Evolutionary conservation across 2,113 vertebrate species (phyloP).

Genomic region (Ophthalmolycus amberensis): DNA sequence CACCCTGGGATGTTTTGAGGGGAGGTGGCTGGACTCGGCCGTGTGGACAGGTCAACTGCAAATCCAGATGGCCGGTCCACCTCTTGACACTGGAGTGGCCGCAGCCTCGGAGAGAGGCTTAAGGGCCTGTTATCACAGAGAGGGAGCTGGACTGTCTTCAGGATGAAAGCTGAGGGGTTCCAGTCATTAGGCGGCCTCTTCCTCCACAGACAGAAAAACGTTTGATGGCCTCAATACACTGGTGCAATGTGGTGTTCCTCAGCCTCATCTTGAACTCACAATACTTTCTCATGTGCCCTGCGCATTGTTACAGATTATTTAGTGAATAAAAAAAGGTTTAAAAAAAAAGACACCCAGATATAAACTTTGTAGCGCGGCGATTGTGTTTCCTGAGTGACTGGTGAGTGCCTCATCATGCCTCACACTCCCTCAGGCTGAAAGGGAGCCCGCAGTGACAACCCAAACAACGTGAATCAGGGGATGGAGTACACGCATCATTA

Average conservation of each 20-base stretch:
- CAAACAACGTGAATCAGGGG: conserved; percentile 57
- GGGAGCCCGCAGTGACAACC: conserved; percentile 45
- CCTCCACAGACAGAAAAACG: not conserved
- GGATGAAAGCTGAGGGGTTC: not conserved
- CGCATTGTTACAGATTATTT: conserved; percentile 4
- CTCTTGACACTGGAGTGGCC: conserved; percentile 48
- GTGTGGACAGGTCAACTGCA: conserved; percentile 19
- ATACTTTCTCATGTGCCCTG: not conserved
- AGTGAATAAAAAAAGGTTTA: not conserved
- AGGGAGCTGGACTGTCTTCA: not conserved
- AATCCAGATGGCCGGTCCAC: conserved; percentile 53
- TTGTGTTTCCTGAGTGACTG: conserved; percentile 43
- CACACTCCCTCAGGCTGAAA: conserved; percentile 51
- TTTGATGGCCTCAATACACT: not conserved
- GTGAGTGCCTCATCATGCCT: conserved; percentile 55
- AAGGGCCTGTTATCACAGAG: conserved; percentile 25
- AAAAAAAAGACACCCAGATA: not conserved
- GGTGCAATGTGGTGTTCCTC: too few relatives aligned
- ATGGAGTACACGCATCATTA: conserved; percentile 64
- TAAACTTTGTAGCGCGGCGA: conserved; percentile 7
- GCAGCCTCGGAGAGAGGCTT: conserved; percentile 19
- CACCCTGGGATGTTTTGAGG: conserved; percentile 23
- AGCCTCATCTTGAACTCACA: too few relatives aligned
- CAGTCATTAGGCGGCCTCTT: conserved; percentile 4
- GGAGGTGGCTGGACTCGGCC: conserved; percentile 12